These are phyloP conservation scores for Podocnemis expansa DNA, from an alignment of 2,113 vertebrate genomes.

Conservation along the genomic window DNA sequence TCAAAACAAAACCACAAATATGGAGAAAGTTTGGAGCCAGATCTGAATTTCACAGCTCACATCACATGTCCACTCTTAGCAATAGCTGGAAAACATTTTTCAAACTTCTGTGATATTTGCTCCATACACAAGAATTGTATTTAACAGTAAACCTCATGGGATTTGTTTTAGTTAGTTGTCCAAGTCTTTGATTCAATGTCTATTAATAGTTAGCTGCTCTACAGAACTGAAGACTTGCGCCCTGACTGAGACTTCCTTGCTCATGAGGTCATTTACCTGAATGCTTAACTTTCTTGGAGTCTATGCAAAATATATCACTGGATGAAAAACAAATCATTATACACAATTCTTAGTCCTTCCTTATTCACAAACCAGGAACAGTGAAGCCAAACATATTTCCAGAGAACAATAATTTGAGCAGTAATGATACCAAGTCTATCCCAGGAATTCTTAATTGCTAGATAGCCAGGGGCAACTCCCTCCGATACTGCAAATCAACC, in stretches of 20 bases:
- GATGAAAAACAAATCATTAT: background rate
- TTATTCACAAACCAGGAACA: background rate
- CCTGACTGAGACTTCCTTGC: conserved; percentile 9
- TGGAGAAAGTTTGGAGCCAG: conserved; percentile 32
- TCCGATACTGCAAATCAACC: background rate
- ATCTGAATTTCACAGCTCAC: conserved; percentile 27
- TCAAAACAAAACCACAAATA: conserved; percentile 58
- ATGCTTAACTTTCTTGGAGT: conserved; percentile 38
- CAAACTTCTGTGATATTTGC: conserved; percentile 31
- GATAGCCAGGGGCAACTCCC: background rate
- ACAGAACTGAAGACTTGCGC: background rate
- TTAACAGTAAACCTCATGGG: conserved; percentile 33
- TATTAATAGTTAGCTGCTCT: conserved; percentile 16
- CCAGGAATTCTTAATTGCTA: conserved; percentile 43
- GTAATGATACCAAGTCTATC: conserved; percentile 30
- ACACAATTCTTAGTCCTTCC: conserved; percentile 10
- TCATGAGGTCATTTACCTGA: conserved; percentile 48
- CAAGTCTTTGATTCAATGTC: conserved; percentile 43
- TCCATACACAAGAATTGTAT: conserved; percentile 47
- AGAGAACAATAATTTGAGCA: conserved; percentile 26
- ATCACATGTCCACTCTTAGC: conserved; percentile 27
- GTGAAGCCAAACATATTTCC: conserved; percentile 36
- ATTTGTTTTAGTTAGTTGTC: conserved; percentile 48
- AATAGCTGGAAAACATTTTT: conserved; percentile 56
- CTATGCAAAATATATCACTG: background rate